Evolutionary conservation across 2,797 vertebrate species (phyloP), one percentile per base, ranked within the genome.

Genomic region (Sebastes vulpes): DNA sequence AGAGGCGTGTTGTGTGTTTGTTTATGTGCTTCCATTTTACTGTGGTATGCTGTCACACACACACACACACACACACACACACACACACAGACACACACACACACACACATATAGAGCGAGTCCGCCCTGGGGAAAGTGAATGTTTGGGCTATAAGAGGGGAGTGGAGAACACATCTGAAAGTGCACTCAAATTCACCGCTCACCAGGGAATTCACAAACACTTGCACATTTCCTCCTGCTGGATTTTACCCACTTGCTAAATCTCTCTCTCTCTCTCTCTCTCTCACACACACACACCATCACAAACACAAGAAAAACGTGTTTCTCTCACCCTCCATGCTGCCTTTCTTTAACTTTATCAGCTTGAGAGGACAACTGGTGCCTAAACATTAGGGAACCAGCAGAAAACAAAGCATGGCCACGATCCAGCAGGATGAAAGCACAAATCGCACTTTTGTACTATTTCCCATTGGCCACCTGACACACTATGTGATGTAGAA

Each of bases 121-220:
- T 50, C 21, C 1, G 14, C 75, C 66, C 48, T 12, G 25, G 54
- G 67, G 75, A 77, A 73, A 69, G 58, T 63, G 71, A 81, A 53
- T 80, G 57, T 86, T 84, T 77, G 70, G 70, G 60, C 48, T 70
- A 8, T 50, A 29, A 63, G 53, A 69, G 21, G 42, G 59, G 52
- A 76, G 72, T 14, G 32, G 58, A 81, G 60, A 72, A 25, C 60
- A 83, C 66, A 77, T 83, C 77, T 86, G 42, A 88, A 65, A 75
- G 82, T 84, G 82, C 80, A 85, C 85, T 87, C 65, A 38, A 63
- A 63, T 68, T 93, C 81, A 82, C 66, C 83, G 46, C 76, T 80
- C 85, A 79, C 61, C 29, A 56, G 82, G 84, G 84, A 90, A 71
- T 79, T 87, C 78, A 66, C 81, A 65, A 77, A 82, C 75, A 83